Evolutionary conservation across 1,140 invertebrate species (phyloP).

Genomic region (Steinernema khuongi): DNA sequence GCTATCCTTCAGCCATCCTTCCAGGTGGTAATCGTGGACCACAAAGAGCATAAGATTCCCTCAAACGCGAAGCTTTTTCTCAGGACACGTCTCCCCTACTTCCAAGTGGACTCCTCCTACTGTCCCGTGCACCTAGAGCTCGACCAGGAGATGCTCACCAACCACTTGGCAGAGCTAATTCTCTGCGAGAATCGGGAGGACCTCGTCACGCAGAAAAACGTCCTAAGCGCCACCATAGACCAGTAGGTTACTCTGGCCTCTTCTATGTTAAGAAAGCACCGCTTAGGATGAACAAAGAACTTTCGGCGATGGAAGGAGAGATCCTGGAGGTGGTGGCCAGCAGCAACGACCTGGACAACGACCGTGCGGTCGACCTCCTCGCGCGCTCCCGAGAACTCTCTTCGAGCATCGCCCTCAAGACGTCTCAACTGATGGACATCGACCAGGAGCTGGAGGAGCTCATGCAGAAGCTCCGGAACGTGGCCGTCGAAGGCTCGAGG

Average conservation of each 20-base stretch:
- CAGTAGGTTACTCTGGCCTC: neutral
- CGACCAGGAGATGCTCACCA: neutral
- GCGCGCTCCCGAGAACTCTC: neutral
- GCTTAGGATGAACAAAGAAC: slow-evolving; percentile 7
- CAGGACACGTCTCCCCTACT: neutral
- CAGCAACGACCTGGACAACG: slow-evolving; percentile 11
- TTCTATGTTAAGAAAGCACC: neutral
- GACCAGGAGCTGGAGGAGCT: neutral
- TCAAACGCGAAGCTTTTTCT: neutral
- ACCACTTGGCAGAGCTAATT: neutral
- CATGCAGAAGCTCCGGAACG: neutral
- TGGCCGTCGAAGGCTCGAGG: neutral
- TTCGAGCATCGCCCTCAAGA: neutral
- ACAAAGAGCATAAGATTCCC: neutral
- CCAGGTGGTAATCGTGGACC: neutral
- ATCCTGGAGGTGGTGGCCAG: neutral
- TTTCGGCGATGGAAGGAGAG: neutral
- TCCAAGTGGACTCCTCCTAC: neutral
- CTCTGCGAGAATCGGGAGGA: neutral
- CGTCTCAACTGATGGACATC: neutral
- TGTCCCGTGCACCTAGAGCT: neutral
- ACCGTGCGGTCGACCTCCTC: neutral
- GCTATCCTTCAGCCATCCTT: neutral
- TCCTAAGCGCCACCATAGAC: neutral
- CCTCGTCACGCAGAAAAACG: neutral